Conservation (phyloP, 2,888 invertebrate genomes). For the Tortrix viridana region DNA sequence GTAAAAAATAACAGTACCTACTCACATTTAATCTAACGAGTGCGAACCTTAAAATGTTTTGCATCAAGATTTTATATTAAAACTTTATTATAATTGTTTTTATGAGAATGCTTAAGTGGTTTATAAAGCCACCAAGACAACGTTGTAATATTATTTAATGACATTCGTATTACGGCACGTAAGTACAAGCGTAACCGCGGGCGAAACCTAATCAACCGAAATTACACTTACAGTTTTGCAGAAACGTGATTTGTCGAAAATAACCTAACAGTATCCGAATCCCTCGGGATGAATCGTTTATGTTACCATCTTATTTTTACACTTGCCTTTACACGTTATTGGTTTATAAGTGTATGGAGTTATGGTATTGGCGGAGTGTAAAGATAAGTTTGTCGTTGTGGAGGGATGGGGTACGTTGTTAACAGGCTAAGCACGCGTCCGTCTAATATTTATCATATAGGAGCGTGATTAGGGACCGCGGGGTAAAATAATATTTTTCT, state of each 20-base stretch:
- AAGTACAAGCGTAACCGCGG: not conserved
- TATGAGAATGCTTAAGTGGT: too few relatives aligned
- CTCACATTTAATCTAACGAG: too few relatives aligned
- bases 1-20: too few relatives aligned
- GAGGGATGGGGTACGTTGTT: conserved; percentile 22
- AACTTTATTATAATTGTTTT: too few relatives aligned
- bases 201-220: not conserved
- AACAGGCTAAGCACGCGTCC: conserved; percentile 29
- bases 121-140: too few relatives aligned
- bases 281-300: conserved; percentile 25
- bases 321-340: not conserved
- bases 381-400: conserved; percentile 15
- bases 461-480: conserved; percentile 14
- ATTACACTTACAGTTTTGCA: conserved; percentile 28
- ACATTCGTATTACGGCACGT: not conserved
- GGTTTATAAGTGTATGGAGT: not conserved
- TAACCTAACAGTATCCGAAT: conserved; percentile 21
- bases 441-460: conserved; percentile 28
- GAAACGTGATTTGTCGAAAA: conserved; percentile 23
- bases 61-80: too few relatives aligned
- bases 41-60: too few relatives aligned
- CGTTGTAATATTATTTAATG: too few relatives aligned
- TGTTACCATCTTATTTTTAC: conserved; percentile 20
- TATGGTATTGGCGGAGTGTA: conserved; percentile 6
- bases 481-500: conserved; percentile 13